Evolutionary conservation across 1,140 invertebrate genomes (phyloP).

Genomic region (Paralvinella palmiformis): DNA sequence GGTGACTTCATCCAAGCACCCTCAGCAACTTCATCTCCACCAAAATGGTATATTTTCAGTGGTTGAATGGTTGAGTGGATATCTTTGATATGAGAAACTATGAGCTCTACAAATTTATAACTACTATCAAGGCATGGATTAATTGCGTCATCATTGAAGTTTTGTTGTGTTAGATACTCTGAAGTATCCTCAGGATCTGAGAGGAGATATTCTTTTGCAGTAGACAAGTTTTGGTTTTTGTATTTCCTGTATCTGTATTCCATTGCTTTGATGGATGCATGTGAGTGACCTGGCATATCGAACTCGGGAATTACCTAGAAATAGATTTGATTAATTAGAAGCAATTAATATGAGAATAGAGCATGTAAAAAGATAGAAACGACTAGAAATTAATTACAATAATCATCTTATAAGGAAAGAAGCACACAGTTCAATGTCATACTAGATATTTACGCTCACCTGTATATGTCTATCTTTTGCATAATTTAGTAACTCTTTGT

Average conservation of each 20-base stretch:
- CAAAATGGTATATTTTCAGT: too few species aligned
- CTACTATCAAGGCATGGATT: conserved; percentile 43
- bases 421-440: too few species aligned
- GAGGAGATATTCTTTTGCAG: conserved; percentile 15
- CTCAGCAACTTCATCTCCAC: too few species aligned
- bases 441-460: too few species aligned
- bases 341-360: too few species aligned
- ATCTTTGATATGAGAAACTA: too few species aligned
- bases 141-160: conserved; percentile 39
- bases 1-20: too few species aligned
- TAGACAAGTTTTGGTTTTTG: background rate
- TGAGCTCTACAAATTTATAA: too few species aligned
- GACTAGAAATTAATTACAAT: too few species aligned
- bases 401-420: too few species aligned
- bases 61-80: too few species aligned
- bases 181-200: conserved; percentile 36
- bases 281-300: conserved; percentile 40
- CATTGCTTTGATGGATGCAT: conserved; percentile 34
- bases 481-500: conserved; percentile 33
- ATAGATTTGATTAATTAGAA: background rate
- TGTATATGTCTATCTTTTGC: conserved; percentile 26
- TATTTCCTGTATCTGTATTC: conserved; percentile 7
- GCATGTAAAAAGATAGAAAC: too few species aligned
- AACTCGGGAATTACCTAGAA: conserved; percentile 42
- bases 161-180: conserved; percentile 35